A percentile compares a stretch with the other conserved stretches of the same genome.
These are phyloP conservation scores for Drosophila lutescens DNA, from an alignment of 2,888 invertebrate species.

Conservation along the genomic window DNA sequence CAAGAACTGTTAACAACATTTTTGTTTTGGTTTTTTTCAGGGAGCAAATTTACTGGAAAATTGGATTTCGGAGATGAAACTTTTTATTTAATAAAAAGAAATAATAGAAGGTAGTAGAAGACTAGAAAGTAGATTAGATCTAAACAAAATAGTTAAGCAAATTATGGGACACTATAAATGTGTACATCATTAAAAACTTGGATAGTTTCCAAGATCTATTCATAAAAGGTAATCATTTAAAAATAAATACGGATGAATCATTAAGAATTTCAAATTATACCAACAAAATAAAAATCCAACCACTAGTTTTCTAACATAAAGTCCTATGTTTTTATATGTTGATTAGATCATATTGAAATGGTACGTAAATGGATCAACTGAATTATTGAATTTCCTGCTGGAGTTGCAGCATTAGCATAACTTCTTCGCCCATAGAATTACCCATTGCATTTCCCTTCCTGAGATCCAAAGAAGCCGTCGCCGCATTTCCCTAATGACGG, in stretches of 20 bases:
- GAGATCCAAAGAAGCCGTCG: slow-evolving; percentile 38
- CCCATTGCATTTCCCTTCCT: slow-evolving; percentile 7
- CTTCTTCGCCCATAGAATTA: slow-evolving; percentile 10
- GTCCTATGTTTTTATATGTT: neutral
- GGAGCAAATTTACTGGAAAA: neutral
- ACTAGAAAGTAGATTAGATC: no score
- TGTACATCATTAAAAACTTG: no score
- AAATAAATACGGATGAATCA: no score
- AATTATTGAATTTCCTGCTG: neutral
- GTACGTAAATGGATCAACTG: slow-evolving; percentile 1
- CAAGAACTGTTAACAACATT: slow-evolving; percentile 44
- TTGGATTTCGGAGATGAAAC: neutral
- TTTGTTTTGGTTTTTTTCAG: neutral
- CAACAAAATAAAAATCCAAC: no score
- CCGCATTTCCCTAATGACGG: slow-evolving; percentile 41
- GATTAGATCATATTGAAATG: neutral
- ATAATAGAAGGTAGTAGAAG: neutral
- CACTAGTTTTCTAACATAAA: no score
- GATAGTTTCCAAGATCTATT: no score
- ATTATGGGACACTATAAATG: no score
- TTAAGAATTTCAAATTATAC: no score
- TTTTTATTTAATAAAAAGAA: no score
- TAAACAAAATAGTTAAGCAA: no score
- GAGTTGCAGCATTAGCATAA: slow-evolving; percentile 25
- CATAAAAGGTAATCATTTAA: no score